Base-by-base conservation (phyloP, 1,140 invertebrate species). In the Cepaea nemoralis region DNA sequence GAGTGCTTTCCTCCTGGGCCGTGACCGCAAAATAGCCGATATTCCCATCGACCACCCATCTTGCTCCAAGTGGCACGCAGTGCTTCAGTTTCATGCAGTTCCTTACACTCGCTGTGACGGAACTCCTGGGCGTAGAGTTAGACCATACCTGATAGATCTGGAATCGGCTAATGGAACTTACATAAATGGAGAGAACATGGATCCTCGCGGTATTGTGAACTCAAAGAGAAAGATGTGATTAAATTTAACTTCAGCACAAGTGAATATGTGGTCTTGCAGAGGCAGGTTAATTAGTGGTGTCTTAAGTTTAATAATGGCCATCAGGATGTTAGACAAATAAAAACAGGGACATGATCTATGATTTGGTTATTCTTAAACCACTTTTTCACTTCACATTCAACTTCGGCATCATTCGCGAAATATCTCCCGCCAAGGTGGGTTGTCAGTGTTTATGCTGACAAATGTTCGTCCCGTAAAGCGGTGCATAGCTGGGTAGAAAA, bases 41-140 rank as follows among this genome's bases (percentile, higher is more conserved):
- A 95, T 99, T 86, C 95, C 97, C 1, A 93, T 99, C 14, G 98
- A 99, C 92, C 99, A 99, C 93, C 99, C 98, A 0, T 99, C 97
- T 8, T 97, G 97, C 91, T 99, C 97, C 5, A 99, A 99, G 91
- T 99, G 99, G 90, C 99, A 99, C 92, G 97, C 99, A 2, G 98
- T 95, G 50, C 92, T 99, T 75, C 99, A 99, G 91, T 99, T 96
- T 92, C 93, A 98, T 74, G 92, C 97, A 10, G 95, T 98, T 75
- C 93, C 95, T 27, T 98, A 95, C 66, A 91, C 85, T 42, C 81
- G 87, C 2, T 79, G 84, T 42, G 88, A 91, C 83, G 88, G 89
- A 16, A 83, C 84, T 22, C 84, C 63, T 14, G 89, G 90, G 8
- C 83, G 91, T 8, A 85, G 88, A 74, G 91, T 99, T 14, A 92